phyloP scores from a whole-genome alignment of 2,888 invertebrate species.

The Oscheius sp. region DNA sequence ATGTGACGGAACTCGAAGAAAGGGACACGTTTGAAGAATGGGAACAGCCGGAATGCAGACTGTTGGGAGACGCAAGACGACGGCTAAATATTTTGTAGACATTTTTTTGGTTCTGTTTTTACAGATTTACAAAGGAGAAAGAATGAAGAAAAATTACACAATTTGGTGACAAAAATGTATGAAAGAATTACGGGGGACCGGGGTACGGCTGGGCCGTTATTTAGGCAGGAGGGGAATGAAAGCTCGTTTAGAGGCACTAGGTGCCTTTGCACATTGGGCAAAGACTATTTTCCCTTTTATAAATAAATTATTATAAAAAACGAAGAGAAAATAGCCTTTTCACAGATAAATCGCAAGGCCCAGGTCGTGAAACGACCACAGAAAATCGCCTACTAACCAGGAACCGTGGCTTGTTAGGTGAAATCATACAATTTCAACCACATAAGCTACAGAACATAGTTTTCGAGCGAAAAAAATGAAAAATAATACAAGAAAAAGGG shows the following conservation, averaged over 20 bases:
- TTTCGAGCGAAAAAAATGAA: conserved; percentile 5
- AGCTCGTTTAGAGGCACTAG: conserved; percentile 28
- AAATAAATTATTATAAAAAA: neutral
- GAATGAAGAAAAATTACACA: neutral
- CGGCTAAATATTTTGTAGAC: conserved; percentile 1
- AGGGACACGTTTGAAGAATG: too few species aligned
- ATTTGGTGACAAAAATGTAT: neutral
- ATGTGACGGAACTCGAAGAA: too few species aligned
- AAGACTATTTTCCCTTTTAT: conserved; percentile 5
- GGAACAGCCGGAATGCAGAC: neutral
- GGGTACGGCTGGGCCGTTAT: conserved; percentile 28
- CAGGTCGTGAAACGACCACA: conserved; percentile 24
- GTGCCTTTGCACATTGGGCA: conserved; percentile 26
- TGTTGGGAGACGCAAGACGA: conserved; percentile 13
- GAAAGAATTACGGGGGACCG: conserved; percentile 10
- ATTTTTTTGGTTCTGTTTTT: neutral
- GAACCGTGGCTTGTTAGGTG: too few species aligned
- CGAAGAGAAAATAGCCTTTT: neutral
- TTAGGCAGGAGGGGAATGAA: conserved; percentile 9
- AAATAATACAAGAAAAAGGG: neutral
- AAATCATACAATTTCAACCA: too few species aligned
- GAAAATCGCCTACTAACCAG: conserved; percentile 8
- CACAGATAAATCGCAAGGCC: conserved; percentile 29
- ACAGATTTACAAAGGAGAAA: too few species aligned
- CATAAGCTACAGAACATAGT: neutral